Percentiles rank a stretch among this genome's conserved stretches.
Evolutionary conservation across 37 sponge, comb jelly and placozoan genomes (phyloP).

Genomic region (Chondrosia reniformis): DNA sequence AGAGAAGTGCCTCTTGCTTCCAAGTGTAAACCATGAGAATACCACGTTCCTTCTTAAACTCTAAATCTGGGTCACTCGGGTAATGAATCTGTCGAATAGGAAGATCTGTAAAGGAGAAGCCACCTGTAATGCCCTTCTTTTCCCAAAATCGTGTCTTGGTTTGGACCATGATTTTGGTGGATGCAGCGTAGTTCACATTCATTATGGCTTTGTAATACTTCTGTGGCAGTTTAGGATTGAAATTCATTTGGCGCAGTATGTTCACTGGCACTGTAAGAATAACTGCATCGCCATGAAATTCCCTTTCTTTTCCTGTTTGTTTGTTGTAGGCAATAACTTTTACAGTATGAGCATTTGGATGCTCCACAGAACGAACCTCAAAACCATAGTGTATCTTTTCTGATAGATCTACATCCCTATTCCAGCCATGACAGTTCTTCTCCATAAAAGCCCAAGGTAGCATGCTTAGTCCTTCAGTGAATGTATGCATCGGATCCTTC

Average conservation of each 20-base stretch:
- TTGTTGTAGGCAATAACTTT: slow-evolving; percentile 10
- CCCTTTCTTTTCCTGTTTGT: not conserved
- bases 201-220: slow-evolving; percentile 21
- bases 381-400: slow-evolving; percentile 21
- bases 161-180: slow-evolving; percentile 57
- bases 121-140: slow-evolving; percentile 30
- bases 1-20: slow-evolving; percentile 57
- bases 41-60: slow-evolving; percentile 22
- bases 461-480: slow-evolving; percentile 33
- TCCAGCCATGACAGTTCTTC: not conserved
- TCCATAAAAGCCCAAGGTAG: slow-evolving; percentile 39
- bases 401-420: slow-evolving; percentile 3
- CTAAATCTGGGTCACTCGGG: slow-evolving; percentile 20
- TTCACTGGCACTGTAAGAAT: slow-evolving; percentile 53
- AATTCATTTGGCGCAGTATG: slow-evolving; percentile 29
- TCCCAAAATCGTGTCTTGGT: slow-evolving; percentile 51
- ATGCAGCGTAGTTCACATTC: slow-evolving; percentile 30
- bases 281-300: slow-evolving; percentile 27
- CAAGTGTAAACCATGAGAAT: slow-evolving; percentile 55
- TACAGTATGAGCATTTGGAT: not conserved
- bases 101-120: slow-evolving; percentile 39
- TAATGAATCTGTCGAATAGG: slow-evolving; percentile 56
- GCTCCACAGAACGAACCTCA: slow-evolving; percentile 17
- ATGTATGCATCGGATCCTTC: slow-evolving; percentile 40
- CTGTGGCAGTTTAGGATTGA: not conserved